Conservation (phyloP, 1,140 invertebrate species). For the Drosophila arawakana region DNA sequence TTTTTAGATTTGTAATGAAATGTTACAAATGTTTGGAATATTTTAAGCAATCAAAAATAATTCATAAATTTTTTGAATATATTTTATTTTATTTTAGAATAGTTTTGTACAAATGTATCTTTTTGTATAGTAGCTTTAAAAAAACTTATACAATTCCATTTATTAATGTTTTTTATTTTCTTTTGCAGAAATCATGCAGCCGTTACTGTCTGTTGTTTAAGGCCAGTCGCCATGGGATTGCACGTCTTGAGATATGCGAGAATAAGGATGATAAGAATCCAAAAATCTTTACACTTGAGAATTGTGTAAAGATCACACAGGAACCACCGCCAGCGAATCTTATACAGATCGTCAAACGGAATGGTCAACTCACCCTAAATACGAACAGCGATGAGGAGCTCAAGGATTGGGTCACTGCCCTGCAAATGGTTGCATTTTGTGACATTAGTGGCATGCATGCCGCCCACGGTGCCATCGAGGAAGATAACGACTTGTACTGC, state of each 20-base stretch:
- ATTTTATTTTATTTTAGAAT: background rate
- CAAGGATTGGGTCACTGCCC: conserved; percentile 90
- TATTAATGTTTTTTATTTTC: background rate
- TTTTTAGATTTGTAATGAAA: no score
- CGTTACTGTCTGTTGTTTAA: conserved; percentile 88
- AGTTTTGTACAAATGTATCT: no score
- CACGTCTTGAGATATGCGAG: conserved; percentile 93
- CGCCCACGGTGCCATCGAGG: conserved; percentile 87
- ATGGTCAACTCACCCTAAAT: conserved; percentile 89
- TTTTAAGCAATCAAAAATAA: background rate
- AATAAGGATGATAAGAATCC: conserved; percentile 89
- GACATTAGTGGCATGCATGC: conserved; percentile 85
- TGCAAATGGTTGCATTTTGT: conserved; percentile 93
- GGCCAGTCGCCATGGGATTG: conserved; percentile 92
- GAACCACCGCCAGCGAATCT: conserved; percentile 87
- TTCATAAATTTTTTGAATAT: background rate
- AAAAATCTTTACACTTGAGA: conserved; percentile 92
- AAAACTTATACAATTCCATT: no score
- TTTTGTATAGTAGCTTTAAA: no score
- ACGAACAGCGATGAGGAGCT: conserved; percentile 90
- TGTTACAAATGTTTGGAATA: no score
- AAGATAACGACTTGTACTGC: conserved; percentile 94
- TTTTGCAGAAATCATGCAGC: conserved; percentile 75
- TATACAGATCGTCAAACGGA: conserved; percentile 90
- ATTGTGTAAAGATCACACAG: conserved; percentile 93